Conservation (phyloP, 2,797 vertebrate species). For the Calcarius lapponicus region DNA sequence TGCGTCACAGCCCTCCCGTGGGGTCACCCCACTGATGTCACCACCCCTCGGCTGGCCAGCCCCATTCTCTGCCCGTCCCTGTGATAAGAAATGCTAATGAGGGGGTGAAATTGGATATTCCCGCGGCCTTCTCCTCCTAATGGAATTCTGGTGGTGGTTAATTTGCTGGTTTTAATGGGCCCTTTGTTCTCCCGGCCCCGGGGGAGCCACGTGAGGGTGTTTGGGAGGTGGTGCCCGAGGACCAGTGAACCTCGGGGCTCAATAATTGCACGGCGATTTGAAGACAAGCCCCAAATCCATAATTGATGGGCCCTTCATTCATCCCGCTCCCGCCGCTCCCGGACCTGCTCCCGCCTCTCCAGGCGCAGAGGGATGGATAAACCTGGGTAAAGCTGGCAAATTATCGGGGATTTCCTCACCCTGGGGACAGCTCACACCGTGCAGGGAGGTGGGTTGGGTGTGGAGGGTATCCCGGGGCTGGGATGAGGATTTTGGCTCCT, state of each 20-base stretch:
- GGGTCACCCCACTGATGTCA: not conserved
- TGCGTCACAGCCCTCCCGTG: accelerated
- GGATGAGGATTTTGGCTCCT: not conserved
- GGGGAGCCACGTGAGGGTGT: conserved; percentile 7
- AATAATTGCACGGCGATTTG: conserved; percentile 66
- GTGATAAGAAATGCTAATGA: conserved; percentile 50
- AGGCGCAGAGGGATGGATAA: accelerated
- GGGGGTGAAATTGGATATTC: conserved; percentile 34
- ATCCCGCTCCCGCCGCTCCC: not conserved
- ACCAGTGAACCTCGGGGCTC: conserved; percentile 47
- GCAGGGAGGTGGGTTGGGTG: not conserved
- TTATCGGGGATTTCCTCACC: not conserved
- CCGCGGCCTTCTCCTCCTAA: not conserved
- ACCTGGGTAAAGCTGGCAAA: not conserved
- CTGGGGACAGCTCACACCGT: accelerated
- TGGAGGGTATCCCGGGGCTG: not conserved
- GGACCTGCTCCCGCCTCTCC: not conserved
- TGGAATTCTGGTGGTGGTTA: not conserved
- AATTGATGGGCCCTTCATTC: conserved; percentile 50
- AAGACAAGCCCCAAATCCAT: conserved; percentile 63
- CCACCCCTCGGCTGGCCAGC: not conserved
- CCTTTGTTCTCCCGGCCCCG: conserved; percentile 45
- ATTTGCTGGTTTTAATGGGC: conserved; percentile 50
- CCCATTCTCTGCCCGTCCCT: not conserved
- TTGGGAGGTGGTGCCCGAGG: conserved; percentile 25